Base-by-base conservation (phyloP, 2,888 invertebrate species). In the Azorinus chamasolen region DNA sequence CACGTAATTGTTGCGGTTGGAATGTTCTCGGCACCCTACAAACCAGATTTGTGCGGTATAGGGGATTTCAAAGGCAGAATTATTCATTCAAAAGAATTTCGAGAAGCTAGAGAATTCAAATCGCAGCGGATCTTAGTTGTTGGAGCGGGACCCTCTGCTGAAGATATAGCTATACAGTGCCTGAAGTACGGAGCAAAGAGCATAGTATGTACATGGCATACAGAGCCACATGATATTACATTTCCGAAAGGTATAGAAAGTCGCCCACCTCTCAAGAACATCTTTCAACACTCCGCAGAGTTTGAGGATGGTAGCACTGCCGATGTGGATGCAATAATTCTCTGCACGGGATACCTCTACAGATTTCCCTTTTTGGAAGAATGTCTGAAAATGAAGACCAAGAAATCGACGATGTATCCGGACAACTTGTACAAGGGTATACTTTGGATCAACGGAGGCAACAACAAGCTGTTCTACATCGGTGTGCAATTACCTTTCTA, bases 171-270 rank as follows among this genome's bases (percentile, higher is more conserved):
- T 1, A 16, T 80, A 12, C 76, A 76, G 41, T 63, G 61, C 5
- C 2, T 63, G 18, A 73, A 77, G 46, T 68, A 32, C 39, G 76
- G 73, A 12, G 76, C 80, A 5, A 62, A 57, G 16, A 41, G 48
- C 37, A 46, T 77, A 0, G 45, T 70, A 0, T 62, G 54, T 5
- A 62, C 58, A 4, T 70, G 65, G 41, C 55, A 70, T 32, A 59
- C 62, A 8, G 59, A 58, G 24, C 76, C 76, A 12, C 73, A 70
- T 66, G 65, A 64, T 18, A 59, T 73, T 20, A 77, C 66, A 46
- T 76, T 62, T 54, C 72, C 76, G 14, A 16, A 46, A 12, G 63
- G 53, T 20, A 70, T 80, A 39, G 73, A 80, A 54, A 76, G 77
- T 48, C 65, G 76, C 2, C 70, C 66, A 12, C 14, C 57, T n/a